Base-by-base conservation (phyloP, 1,140 invertebrate genomes). In the Drosophila melanica region DNA sequence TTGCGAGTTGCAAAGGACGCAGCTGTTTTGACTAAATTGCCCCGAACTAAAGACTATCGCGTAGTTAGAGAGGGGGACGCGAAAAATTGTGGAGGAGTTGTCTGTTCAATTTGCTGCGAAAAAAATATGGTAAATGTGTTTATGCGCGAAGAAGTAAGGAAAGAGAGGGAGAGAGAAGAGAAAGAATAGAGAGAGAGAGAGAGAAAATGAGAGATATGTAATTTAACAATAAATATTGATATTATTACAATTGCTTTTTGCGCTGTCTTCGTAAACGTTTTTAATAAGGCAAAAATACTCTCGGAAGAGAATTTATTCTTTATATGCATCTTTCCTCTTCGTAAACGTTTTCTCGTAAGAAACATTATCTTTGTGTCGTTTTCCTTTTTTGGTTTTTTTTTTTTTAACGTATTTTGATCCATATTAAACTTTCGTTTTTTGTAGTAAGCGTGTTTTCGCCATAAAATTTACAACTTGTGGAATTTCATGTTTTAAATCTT, bases 101-200 rank as follows among this genome's bases (percentile, higher is more conserved):
- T 51, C 63, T 44, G 65, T 85, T 90, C 85, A 91, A 91, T 91
- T 81, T 87, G 75, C 74, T 90, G 81, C 73, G 45, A 84, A 69
- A 58, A 67, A 77, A 76, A 87, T 79, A 87, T 79, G 51, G 67
- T 68, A 69, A 73, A 89, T 74, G 84, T 89, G 82, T 87, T 86
- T 86, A 86, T 86, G 82, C 81, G 81, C 63, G 81, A 87, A 53
- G 37, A 33, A 2, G 12, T 2, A 33, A n/a, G 1, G 11, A 51
- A 9, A 6, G 14, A 33, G 10, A 18, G 48, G n/a, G 11, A 50
- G 9, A 1, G 12, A 53, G 2, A 16, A 14, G n/a, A 23, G 27
- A 65, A 7, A n/a, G 39, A 35, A 6, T 5, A 57, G 7, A 42
- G 23, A 12, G 6, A 12, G 0, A 4, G 16, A 33, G 11, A 59